phyloP scores from a whole-genome alignment of 1,140 invertebrate species.

The Rhynchophorus ferrugineus region DNA sequence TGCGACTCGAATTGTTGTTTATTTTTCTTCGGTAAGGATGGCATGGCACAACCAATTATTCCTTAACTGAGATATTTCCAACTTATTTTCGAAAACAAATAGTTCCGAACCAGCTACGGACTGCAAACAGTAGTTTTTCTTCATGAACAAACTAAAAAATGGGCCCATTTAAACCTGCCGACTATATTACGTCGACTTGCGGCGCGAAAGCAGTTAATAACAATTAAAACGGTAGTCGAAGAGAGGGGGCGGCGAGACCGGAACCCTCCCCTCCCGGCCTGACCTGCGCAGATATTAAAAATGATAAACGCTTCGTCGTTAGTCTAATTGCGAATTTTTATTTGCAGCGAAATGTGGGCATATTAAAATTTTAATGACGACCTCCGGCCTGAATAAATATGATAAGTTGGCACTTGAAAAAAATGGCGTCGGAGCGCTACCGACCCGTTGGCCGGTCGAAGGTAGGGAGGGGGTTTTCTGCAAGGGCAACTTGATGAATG shows the following conservation, averaged over 20 bases:
- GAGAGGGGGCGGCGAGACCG: too few relatives aligned
- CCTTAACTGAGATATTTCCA: too few relatives aligned
- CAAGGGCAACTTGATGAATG: neutral
- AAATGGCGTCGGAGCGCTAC: neutral
- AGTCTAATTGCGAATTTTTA: conserved; percentile 24
- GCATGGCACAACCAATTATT: too few relatives aligned
- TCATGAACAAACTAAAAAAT: too few relatives aligned
- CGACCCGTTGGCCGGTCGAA: too few relatives aligned
- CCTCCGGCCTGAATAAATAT: conserved; percentile 19
- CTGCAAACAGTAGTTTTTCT: too few relatives aligned
- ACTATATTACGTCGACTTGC: conserved; percentile 15
- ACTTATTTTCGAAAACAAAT: too few relatives aligned
- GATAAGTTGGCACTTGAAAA: conserved; percentile 9
- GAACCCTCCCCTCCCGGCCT: conserved; percentile 13
- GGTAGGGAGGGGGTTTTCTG: neutral
- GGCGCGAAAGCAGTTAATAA: conserved; percentile 18
- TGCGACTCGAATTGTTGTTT: too few relatives aligned
- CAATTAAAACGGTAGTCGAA: conserved; percentile 9
- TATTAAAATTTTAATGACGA: conserved; percentile 22
- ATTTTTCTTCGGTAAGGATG: too few relatives aligned
- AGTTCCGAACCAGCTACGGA: too few relatives aligned
- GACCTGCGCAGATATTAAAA: conserved; percentile 19
- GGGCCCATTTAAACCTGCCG: too few relatives aligned
- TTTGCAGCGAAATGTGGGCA: conserved; percentile 18
- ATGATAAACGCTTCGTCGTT: conserved; percentile 21